phyloP scores from a whole-genome alignment of 2,113 vertebrate genomes.

The Chiloscyllium plagiosum region DNA sequence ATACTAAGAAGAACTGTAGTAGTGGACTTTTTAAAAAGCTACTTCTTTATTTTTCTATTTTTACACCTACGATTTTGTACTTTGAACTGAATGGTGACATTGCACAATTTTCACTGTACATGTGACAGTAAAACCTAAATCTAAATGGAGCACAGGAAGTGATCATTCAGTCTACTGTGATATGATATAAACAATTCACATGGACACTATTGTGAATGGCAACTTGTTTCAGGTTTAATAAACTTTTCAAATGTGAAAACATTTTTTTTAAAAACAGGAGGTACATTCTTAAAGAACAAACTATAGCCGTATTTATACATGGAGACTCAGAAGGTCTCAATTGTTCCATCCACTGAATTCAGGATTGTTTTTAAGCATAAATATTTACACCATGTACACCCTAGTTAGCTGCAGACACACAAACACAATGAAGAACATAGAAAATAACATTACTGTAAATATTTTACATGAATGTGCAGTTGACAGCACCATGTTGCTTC shows the following conservation, averaged over 20 bases:
- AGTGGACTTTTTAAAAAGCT: no score
- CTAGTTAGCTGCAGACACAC: not conserved
- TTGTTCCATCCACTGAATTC: constrained; percentile 5
- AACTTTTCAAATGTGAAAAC: constrained; percentile 8
- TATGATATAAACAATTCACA: not conserved
- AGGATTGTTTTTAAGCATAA: constrained; percentile 23
- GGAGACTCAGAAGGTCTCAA: constrained; percentile 18
- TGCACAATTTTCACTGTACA: no score
- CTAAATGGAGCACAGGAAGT: not conserved
- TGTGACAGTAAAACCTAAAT: no score
- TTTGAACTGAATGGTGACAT: no score
- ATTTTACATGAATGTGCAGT: not conserved
- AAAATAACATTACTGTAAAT: not conserved
- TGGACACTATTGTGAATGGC: not conserved
- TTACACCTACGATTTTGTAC: no score
- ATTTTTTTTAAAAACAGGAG: not conserved
- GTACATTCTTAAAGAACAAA: not conserved
- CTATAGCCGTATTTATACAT: constrained; percentile 24
- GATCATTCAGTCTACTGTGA: no score
- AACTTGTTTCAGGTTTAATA: constrained; percentile 18
- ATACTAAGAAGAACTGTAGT: no score
- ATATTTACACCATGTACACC: constrained; percentile 36
- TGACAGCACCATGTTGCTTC: not conserved
- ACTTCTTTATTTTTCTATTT: no score
- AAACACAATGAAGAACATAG: not conserved